Evolutionary conservation across 2,888 invertebrate genomes (phyloP).

Genomic region (Eremobia ochroleuca): DNA sequence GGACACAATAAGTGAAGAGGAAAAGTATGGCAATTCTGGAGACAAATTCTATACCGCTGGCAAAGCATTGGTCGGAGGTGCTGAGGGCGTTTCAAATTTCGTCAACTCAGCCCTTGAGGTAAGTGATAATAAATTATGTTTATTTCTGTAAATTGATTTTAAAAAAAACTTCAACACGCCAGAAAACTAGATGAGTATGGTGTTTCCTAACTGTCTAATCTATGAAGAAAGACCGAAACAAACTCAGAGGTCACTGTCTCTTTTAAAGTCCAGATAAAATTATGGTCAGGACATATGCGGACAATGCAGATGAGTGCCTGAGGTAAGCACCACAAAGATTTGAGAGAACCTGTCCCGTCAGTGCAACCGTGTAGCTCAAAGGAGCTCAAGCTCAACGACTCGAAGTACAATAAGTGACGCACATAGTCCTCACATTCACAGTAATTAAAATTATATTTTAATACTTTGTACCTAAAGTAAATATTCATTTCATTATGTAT

Average conservation of each 20-base stretch:
- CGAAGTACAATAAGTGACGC: neutral
- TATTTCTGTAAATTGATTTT: neutral
- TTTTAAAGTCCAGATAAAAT: neutral
- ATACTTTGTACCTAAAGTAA: too few species aligned
- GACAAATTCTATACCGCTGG: constrained; percentile 93
- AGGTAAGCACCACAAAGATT: neutral
- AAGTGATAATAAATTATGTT: neutral
- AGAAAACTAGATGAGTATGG: neutral
- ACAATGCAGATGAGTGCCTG: neutral
- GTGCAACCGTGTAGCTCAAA: neutral
- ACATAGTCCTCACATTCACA: too few species aligned
- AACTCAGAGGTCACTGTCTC: neutral
- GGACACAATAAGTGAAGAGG: constrained; percentile 94
- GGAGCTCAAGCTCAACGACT: neutral
- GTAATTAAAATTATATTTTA: too few species aligned
- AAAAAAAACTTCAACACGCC: neutral
- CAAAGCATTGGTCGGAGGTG: constrained; percentile 92
- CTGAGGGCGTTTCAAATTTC: constrained; percentile 93
- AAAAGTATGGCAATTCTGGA: constrained; percentile 95
- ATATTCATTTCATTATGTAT: too few species aligned
- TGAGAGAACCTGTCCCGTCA: neutral
- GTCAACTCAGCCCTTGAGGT: constrained; percentile 92
- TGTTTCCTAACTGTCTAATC: neutral
- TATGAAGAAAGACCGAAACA: neutral
- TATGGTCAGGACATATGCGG: neutral